phyloP scores from a whole-genome alignment of 2,888 invertebrate species.

The Byasa hedistus region DNA sequence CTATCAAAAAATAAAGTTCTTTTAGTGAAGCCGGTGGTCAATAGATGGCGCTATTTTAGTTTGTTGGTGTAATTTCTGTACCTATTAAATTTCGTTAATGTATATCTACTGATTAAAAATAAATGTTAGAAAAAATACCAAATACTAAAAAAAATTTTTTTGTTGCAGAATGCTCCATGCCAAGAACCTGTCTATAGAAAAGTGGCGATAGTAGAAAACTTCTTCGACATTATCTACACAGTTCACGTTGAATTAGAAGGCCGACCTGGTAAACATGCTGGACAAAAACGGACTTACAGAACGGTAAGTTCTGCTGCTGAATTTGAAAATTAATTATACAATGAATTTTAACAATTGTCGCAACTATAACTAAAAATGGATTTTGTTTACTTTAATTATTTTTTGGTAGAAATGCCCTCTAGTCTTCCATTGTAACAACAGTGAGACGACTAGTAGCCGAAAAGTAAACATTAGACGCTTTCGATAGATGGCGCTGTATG shows the following conservation, averaged over 20 bases:
- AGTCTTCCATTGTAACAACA: background rate
- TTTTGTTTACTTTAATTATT: background rate
- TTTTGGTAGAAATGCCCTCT: conserved; percentile 32
- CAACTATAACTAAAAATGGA: too few species aligned
- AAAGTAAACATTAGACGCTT: background rate
- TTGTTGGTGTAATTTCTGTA: background rate
- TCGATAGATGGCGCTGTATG: conserved; percentile 5
- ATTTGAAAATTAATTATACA: background rate
- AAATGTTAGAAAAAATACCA: conserved; percentile 2
- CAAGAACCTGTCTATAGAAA: conserved; percentile 91
- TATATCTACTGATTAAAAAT: conserved; percentile 11
- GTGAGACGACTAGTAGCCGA: too few species aligned
- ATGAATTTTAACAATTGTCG: too few species aligned
- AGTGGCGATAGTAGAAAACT: conserved; percentile 98
- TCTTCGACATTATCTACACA: conserved; percentile 97
- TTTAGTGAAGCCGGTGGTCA: background rate
- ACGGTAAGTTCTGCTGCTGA: conserved; percentile 84
- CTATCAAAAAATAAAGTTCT: conserved; percentile 24
- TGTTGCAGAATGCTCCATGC: conserved; percentile 84
- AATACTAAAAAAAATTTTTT: conserved; percentile 35
- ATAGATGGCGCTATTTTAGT: conserved; percentile 44
- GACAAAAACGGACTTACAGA: conserved; percentile 96
- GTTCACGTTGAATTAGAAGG: conserved; percentile 97
- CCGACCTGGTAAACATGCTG: conserved; percentile 96
- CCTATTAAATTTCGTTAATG: background rate